These are phyloP conservation scores for Peromyscus californicus DNA, from an alignment of 2,113 vertebrate species.

Conservation along the genomic window DNA sequence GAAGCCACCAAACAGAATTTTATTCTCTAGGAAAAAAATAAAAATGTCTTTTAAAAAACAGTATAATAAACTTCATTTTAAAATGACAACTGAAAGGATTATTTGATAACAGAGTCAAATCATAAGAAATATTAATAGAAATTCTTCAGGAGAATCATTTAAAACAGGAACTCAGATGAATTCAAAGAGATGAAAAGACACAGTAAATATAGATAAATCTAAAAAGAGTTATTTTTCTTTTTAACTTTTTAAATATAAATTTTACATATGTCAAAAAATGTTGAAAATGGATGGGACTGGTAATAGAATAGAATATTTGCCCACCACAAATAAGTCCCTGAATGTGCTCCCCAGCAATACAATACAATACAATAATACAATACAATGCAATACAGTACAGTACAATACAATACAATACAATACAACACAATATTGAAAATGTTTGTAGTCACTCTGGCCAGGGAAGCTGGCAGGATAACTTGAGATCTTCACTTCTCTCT, in stretches of 20 bases:
- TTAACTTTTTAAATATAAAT: background rate
- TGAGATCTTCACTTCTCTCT: background rate
- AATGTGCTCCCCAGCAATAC: background rate
- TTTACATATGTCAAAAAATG: background rate
- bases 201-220: background rate
- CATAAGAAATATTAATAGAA: background rate
- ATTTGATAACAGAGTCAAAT: background rate
- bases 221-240: background rate
- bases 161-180: background rate
- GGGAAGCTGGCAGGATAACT: background rate
- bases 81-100: constrained; percentile 17
- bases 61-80: background rate
- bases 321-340: background rate
- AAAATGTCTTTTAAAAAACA: background rate
- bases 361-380: background rate
- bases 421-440: background rate
- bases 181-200: background rate
- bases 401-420: background rate
- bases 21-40: background rate
- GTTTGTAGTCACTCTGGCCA: background rate
- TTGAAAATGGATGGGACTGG: background rate
- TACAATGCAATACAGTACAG: background rate
- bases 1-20: background rate
- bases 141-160: background rate
- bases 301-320: background rate